Evolutionary conservation across 2,113 vertebrate species (phyloP).

Genomic region (Sylvia atricapilla): DNA sequence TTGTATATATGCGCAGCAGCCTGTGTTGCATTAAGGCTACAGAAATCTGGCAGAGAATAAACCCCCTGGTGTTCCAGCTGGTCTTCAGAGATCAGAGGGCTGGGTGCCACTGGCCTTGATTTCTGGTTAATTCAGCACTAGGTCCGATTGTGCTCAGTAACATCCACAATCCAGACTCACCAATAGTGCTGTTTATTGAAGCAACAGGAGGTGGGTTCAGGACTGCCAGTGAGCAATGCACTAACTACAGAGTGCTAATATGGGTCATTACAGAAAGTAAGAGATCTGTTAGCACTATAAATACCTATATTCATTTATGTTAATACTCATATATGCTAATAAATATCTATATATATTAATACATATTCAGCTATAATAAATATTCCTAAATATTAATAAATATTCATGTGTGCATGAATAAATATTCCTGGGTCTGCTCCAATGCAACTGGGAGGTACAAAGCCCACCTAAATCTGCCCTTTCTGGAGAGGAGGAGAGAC

Average conservation of each 20-base stretch:
- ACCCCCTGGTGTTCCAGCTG: background rate
- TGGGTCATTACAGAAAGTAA: background rate
- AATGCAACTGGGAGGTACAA: background rate
- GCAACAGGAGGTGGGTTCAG: background rate
- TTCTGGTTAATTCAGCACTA: background rate
- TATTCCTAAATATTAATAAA: background rate
- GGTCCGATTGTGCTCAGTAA: background rate
- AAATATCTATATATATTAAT: background rate
- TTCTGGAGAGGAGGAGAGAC: background rate
- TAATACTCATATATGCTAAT: background rate
- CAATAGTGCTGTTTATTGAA: background rate
- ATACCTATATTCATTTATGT: background rate
- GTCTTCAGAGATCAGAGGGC: background rate
- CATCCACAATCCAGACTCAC: background rate
- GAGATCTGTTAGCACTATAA: background rate
- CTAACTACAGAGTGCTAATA: background rate
- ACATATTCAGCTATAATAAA: background rate
- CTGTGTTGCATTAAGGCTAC: background rate
- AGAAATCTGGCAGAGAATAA: background rate
- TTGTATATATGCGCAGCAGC: fast-evolving
- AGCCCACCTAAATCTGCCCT: background rate
- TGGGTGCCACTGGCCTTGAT: background rate
- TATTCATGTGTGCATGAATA: background rate
- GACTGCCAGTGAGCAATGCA: background rate
- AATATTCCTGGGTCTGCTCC: background rate